A percentile compares a stretch with the other conserved stretches of the same genome.
phyloP scores from a whole-genome alignment of 2,797 vertebrate genomes.

The Eurystomus glaucurus region DNA sequence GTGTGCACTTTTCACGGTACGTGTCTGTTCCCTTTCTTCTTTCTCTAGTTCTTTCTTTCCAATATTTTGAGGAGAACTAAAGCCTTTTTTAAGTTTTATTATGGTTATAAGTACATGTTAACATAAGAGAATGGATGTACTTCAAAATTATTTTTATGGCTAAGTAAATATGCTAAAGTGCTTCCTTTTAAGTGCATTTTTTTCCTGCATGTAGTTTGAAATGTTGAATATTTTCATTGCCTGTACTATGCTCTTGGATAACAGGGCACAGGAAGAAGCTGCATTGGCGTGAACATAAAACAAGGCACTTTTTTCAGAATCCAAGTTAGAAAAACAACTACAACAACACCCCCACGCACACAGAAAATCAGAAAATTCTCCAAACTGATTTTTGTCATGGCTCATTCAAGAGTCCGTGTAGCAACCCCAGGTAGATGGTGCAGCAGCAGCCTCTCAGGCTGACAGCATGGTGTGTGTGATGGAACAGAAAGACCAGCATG shows the following conservation, averaged over 20 bases:
- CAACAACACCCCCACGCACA: neutral
- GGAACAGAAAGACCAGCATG: neutral
- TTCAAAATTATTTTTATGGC: constrained; percentile 2
- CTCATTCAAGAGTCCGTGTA: rapidly evolving
- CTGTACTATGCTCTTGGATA: neutral
- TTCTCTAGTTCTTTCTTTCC: neutral
- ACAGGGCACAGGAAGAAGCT: neutral
- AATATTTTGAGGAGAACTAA: neutral
- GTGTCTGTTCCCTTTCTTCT: constrained; percentile 68
- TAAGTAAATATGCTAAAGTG: constrained; percentile 29
- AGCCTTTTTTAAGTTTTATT: neutral
- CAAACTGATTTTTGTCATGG: neutral
- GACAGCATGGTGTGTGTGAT: neutral
- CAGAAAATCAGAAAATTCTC: neutral
- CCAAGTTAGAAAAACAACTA: neutral
- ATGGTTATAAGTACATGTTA: constrained; percentile 45
- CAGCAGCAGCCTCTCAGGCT: neutral
- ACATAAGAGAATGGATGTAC: neutral
- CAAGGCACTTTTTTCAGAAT: neutral
- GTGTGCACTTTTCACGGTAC: constrained; percentile 97
- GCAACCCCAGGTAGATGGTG: neutral
- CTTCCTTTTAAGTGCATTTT: neutral
- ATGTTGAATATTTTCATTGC: neutral
- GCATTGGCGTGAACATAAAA: neutral
- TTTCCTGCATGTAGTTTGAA: neutral